Conservation (phyloP, 2,113 vertebrate species). For the Campylorhamphus procurvoides region DNA sequence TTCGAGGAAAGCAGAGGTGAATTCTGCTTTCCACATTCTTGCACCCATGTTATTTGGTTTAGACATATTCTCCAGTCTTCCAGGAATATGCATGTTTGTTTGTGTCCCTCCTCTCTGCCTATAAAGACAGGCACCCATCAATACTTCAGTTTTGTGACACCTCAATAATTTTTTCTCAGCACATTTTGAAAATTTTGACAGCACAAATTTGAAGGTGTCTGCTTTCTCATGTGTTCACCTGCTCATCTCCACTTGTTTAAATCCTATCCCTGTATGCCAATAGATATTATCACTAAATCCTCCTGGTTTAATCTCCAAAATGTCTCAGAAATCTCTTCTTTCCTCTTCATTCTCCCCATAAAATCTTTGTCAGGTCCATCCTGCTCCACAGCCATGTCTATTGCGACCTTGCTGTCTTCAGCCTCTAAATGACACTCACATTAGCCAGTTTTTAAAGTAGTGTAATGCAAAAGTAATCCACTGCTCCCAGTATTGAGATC, state of each 20-base stretch:
- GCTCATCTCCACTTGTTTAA: conserved; percentile 52
- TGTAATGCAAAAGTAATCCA: conserved; percentile 73
- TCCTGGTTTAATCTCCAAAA: conserved; percentile 67
- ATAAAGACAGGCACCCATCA: background rate
- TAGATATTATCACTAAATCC: conserved; percentile 71
- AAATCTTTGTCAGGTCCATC: conserved; percentile 66
- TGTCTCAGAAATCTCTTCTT: conserved; percentile 57
- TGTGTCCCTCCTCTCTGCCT: background rate
- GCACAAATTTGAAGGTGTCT: conserved; percentile 41
- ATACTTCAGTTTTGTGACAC: conserved; percentile 9
- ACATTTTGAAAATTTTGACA: conserved; percentile 46
- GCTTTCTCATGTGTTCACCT: conserved; percentile 24
- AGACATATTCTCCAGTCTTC: background rate
- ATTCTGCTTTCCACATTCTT: background rate
- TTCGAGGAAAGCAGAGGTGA: background rate
- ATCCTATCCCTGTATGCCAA: conserved; percentile 54
- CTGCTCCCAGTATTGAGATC: conserved; percentile 68
- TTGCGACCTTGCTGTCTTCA: conserved; percentile 61
- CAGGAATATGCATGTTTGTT: background rate
- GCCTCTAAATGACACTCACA: conserved; percentile 68
- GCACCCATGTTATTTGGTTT: background rate
- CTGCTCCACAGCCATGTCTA: conserved; percentile 56
- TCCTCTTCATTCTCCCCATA: conserved; percentile 48
- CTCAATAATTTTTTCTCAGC: conserved; percentile 19
- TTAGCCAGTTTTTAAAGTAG: conserved; percentile 64